Percentiles rank a stretch among this genome's conserved stretches.
Conservation (phyloP, 2,888 invertebrate genomes). For the Cosmia pyralina region DNA sequence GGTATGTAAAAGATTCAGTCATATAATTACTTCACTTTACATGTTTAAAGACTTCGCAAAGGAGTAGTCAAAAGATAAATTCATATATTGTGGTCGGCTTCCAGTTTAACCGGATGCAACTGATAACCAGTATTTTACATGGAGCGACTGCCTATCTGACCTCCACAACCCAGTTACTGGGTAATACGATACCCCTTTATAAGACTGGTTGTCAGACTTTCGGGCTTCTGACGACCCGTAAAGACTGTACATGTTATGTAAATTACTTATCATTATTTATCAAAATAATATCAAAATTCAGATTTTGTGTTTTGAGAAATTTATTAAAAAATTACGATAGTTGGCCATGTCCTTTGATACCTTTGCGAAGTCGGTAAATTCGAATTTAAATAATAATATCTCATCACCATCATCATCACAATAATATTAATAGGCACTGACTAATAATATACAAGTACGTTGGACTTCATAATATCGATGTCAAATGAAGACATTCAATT, state of each 20-base stretch:
- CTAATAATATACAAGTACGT: too few species aligned
- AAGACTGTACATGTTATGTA: background rate
- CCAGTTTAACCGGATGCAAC: background rate
- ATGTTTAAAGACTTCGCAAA: conserved; percentile 15
- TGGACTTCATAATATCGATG: too few species aligned
- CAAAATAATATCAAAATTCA: background rate
- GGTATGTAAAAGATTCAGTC: background rate
- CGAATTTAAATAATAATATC: background rate
- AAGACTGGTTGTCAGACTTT: background rate
- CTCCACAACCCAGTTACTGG: background rate
- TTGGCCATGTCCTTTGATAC: background rate
- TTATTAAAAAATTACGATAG: too few species aligned
- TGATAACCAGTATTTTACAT: background rate
- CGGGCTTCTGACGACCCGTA: background rate
- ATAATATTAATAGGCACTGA: conserved; percentile 12
- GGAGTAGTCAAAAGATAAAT: too few species aligned
- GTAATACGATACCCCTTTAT: background rate
- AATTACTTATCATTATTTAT: background rate
- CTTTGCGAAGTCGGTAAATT: conserved; percentile 9
- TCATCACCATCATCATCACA: conserved; percentile 32
- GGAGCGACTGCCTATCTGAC: background rate
- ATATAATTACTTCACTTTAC: background rate
- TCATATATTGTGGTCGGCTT: background rate
- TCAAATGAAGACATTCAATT: too few species aligned
- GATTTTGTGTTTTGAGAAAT: background rate